A percentile compares a stretch with the other conserved stretches of the same genome.
phyloP scores from a whole-genome alignment of 2,888 invertebrate genomes.

The Poecilus cupreus region DNA sequence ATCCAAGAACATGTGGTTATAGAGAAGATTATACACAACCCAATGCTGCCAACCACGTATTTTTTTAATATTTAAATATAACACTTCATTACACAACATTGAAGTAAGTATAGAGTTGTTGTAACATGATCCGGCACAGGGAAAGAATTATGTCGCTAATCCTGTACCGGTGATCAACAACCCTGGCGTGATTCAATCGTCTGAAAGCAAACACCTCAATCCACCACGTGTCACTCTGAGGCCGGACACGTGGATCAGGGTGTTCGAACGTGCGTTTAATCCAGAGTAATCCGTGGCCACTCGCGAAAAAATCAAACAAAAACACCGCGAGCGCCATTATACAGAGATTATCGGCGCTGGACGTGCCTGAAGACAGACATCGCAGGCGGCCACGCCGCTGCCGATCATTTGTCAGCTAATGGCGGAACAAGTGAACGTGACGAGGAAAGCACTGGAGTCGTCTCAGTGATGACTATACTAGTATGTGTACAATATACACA shows the following conservation, averaged over 20 bases:
- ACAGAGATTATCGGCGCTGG: background rate
- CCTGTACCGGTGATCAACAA: no score
- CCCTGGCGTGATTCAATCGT: background rate
- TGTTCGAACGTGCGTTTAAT: background rate
- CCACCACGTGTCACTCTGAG: background rate
- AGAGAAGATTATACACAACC: no score
- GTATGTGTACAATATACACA: no score
- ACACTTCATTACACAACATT: no score
- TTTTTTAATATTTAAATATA: no score
- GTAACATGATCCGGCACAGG: no score
- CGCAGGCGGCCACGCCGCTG: background rate
- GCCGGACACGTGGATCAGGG: background rate
- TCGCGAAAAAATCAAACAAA: slow-evolving; percentile 13
- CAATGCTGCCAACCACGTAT: no score
- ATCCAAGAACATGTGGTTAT: no score
- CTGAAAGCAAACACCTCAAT: background rate
- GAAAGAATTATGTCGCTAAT: no score
- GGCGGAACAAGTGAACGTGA: slow-evolving; percentile 51
- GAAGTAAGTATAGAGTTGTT: no score
- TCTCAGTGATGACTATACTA: no score
- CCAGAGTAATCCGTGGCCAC: background rate
- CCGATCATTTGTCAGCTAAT: slow-evolving; percentile 48
- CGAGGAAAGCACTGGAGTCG: slow-evolving; percentile 3
- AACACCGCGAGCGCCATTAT: slow-evolving; percentile 17
- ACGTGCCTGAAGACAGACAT: background rate